These are phyloP conservation scores for Piliocolobus tephrosceles DNA, from an alignment of 2,113 vertebrate genomes.

Conservation along the genomic window DNA sequence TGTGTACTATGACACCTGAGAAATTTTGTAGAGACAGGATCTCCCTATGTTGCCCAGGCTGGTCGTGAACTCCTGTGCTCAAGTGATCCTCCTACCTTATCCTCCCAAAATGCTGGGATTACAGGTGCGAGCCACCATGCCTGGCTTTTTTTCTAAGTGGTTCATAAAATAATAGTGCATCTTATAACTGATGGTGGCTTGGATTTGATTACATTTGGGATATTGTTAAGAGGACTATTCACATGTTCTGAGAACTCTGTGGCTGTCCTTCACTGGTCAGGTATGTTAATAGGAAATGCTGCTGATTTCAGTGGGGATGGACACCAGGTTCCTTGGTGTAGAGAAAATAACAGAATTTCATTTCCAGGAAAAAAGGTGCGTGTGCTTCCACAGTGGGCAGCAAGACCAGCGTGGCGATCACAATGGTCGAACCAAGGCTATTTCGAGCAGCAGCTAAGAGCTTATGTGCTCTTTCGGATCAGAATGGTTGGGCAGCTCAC, in stretches of 20 bases:
- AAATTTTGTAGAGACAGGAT: too few relatives aligned
- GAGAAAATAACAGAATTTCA: not conserved
- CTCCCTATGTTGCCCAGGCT: too few relatives aligned
- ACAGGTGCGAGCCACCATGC: too few relatives aligned
- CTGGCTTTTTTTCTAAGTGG: not conserved
- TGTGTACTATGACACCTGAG: too few relatives aligned
- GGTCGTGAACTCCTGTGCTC: too few relatives aligned
- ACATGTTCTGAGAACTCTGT: not conserved
- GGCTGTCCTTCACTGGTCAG: not conserved
- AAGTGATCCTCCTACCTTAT: too few relatives aligned
- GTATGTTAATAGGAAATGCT: not conserved
- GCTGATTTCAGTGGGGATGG: not conserved
- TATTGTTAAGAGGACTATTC: not conserved
- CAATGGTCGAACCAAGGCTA: not conserved
- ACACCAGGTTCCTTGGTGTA: too few relatives aligned
- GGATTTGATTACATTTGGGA: not conserved
- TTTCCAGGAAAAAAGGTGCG: not conserved
- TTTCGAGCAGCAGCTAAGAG: not conserved
- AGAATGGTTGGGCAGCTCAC: not conserved
- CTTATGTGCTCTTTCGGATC: not conserved
- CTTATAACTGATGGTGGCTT: too few relatives aligned
- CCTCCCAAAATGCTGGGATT: too few relatives aligned
- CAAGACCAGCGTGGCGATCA: not conserved
- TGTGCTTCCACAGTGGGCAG: rapidly evolving
- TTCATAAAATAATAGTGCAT: not conserved